Percentiles rank a stretch among this genome's conserved stretches.
These are phyloP conservation scores for Agrilus planipennis DNA, from an alignment of 1,140 invertebrate species.

Conservation along the genomic window DNA sequence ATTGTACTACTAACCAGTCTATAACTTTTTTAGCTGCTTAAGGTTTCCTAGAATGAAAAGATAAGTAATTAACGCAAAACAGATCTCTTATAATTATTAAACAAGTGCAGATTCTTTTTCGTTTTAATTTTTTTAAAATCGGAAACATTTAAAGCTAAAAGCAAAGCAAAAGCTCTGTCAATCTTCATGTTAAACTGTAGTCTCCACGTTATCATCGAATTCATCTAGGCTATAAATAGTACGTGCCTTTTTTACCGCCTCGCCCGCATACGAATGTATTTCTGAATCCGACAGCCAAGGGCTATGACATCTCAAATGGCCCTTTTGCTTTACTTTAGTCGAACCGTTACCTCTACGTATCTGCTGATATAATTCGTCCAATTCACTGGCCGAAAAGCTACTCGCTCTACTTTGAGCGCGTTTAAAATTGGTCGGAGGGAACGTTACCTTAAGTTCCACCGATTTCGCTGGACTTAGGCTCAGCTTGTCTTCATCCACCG, in stretches of 20 bases:
- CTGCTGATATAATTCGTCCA: constrained; percentile 46
- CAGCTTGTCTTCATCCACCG: constrained; percentile 14
- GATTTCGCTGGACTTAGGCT: constrained; percentile 34
- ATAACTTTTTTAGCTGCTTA: no score
- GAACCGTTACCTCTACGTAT: constrained; percentile 38
- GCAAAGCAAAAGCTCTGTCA: no score
- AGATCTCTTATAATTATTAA: no score
- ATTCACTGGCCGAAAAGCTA: constrained; percentile 38
- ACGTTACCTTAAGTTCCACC: no score
- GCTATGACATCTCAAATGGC: constrained; percentile 9
- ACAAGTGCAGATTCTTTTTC: no score
- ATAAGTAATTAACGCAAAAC: no score
- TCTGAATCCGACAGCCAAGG: constrained; percentile 31
- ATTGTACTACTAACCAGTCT: no score
- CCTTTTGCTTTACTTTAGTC: no score
- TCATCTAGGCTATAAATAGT: constrained; percentile 10
- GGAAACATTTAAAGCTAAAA: no score
- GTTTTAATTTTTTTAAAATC: no score
- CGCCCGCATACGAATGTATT: constrained; percentile 20
- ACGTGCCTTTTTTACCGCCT: constrained; percentile 11
- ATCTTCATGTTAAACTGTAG: constrained; percentile 25
- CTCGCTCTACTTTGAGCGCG: constrained; percentile 25
- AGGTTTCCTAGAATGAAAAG: no score
- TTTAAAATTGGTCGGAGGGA: no score
- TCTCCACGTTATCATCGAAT: constrained; percentile 26